phyloP scores from a whole-genome alignment of 2,113 vertebrate genomes.

The Erythrocercus mccallii region DNA sequence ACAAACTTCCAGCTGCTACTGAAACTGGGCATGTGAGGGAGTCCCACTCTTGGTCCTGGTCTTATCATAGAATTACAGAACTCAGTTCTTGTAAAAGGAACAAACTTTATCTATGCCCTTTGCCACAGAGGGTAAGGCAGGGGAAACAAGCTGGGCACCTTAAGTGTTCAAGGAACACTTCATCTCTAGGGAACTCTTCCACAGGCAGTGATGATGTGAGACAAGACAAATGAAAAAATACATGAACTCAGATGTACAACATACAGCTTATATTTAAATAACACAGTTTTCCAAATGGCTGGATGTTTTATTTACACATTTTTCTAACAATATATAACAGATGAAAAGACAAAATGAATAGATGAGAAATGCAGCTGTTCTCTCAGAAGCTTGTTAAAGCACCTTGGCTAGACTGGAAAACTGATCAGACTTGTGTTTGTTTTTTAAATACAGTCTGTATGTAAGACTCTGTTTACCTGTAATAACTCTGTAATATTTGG shows the following conservation, averaged over 20 bases:
- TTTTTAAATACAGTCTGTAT: background rate
- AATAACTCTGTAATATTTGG: background rate
- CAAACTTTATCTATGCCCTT: background rate
- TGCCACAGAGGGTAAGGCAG: background rate
- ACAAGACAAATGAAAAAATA: background rate
- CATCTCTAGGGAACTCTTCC: background rate
- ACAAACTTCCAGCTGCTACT: background rate
- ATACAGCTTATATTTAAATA: background rate
- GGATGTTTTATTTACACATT: background rate
- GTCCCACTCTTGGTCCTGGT: background rate
- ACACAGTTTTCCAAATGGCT: background rate
- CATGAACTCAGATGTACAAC: background rate
- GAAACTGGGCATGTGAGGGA: background rate
- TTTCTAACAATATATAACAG: background rate
- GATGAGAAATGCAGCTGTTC: conserved; percentile 16
- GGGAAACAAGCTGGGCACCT: background rate
- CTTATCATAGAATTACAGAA: background rate
- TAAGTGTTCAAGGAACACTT: background rate
- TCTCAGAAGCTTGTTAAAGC: conserved; percentile 2
- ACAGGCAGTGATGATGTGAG: background rate
- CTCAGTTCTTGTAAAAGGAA: background rate
- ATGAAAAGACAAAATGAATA: background rate
- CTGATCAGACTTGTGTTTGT: background rate
- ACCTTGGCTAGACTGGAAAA: background rate
- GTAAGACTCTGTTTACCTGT: background rate